phyloP scores from a whole-genome alignment of 2,113 vertebrate genomes.

The Caretta caretta region DNA sequence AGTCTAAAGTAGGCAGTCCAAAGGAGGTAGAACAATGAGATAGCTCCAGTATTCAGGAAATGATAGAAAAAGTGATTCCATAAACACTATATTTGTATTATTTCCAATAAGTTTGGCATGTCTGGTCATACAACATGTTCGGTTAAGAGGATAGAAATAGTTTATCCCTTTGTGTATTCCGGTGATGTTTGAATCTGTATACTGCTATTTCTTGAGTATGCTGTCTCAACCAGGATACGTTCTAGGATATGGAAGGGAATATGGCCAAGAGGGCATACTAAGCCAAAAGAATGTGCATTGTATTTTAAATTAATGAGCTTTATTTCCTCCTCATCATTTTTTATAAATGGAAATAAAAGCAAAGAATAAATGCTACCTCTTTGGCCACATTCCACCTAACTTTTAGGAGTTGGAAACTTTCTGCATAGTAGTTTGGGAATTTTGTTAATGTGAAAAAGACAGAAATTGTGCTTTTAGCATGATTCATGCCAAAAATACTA shows the following conservation, averaged over 20 bases:
- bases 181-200: background rate
- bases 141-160: background rate
- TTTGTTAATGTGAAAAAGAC: background rate
- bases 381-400: background rate
- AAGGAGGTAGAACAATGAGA: background rate
- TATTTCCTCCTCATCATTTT: background rate
- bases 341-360: background rate
- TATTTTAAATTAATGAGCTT: background rate
- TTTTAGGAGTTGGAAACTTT: background rate
- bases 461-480: background rate
- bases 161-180: background rate
- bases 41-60: background rate
- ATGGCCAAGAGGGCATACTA: background rate
- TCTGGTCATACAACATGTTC: background rate
- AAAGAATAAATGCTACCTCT: background rate
- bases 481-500: background rate
- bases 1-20: background rate
- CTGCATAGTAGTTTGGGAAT: background rate
- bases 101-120: background rate
- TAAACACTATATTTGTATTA: background rate
- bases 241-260: background rate
- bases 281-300: background rate
- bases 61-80: background rate
- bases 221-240: background rate
- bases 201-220: background rate